Percentiles rank a stretch among this genome's conserved stretches.
Evolutionary conservation across 35 echinoderm and acorn worm genomes (phyloP).

Genomic region (Strongylocentrotus purpuratus): DNA sequence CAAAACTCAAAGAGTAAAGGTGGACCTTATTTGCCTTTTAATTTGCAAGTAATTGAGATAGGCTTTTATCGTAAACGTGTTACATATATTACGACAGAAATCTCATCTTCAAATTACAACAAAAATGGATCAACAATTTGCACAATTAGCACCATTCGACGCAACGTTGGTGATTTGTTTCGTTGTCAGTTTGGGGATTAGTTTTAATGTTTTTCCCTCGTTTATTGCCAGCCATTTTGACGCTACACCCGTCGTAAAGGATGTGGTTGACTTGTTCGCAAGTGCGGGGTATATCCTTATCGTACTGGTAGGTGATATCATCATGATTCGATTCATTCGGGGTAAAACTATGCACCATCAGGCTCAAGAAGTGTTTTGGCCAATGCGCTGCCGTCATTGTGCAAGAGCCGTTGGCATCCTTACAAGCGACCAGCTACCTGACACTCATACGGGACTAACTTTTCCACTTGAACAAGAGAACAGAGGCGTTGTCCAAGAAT

Average conservation of each 20-base stretch:
- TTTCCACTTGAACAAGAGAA: neutral
- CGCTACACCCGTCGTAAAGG: neutral
- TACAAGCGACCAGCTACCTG: no score
- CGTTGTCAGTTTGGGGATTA: no score
- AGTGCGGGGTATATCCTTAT: neutral
- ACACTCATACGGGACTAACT: neutral
- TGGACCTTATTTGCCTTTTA: no score
- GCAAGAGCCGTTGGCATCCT: neutral
- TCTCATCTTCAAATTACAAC: no score
- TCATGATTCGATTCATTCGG: neutral
- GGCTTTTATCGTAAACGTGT: no score
- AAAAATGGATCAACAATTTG: no score
- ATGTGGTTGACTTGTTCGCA: neutral
- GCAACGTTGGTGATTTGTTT: no score
- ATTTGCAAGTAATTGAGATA: no score
- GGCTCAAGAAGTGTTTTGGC: neutral
- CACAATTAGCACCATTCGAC: no score
- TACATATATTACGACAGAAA: no score
- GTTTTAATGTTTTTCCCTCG: no score
- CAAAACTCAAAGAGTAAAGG: no score
- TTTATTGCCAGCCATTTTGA: neutral
- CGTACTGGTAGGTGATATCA: neutral
- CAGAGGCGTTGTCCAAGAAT: neutral
- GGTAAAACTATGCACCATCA: neutral
- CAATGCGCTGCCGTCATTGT: neutral